phyloP scores from a whole-genome alignment of 2,113 vertebrate genomes.

The pig (Sus scrofa) region T2T-Sscrofa CM000817.6:61811501-61812000 shows the following conservation, averaged over 20 bases:
- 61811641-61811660: neutral
- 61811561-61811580: neutral
- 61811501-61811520: no score
- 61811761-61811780: no score
- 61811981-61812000: accelerated
- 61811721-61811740: neutral
- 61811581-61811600: neutral
- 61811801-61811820: neutral
- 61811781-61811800: neutral
- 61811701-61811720: neutral
- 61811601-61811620: neutral
- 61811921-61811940: neutral
- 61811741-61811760: neutral
- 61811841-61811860: neutral
- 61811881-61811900: neutral
- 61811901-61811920: neutral
- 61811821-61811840: neutral
- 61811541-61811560: neutral
- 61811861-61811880: neutral
- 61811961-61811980: accelerated
- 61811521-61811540: accelerated
- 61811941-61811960: neutral
- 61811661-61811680: accelerated
- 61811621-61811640: accelerated
- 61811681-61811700: neutral